phyloP scores from a whole-genome alignment of 2,113 vertebrate genomes.

The Cyanistes caeruleus region DNA sequence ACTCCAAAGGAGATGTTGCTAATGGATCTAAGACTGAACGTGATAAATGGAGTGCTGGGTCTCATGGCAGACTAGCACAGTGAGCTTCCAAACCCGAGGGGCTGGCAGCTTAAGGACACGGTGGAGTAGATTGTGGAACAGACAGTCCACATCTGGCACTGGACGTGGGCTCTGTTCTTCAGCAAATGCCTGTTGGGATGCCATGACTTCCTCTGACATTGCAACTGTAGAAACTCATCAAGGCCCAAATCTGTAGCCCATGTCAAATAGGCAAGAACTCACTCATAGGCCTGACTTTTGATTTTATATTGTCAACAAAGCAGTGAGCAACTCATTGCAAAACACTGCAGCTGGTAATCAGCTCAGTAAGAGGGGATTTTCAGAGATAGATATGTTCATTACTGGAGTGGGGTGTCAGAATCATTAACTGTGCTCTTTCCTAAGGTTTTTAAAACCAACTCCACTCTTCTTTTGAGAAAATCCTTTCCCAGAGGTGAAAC shows the following conservation, averaged over 20 bases:
- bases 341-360: not conserved
- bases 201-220: not conserved
- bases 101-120: not conserved
- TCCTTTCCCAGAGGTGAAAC: not conserved
- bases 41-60: not conserved
- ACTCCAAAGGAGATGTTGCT: not conserved
- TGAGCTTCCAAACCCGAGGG: not conserved
- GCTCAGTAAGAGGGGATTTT: not conserved
- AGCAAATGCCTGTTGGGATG: not conserved
- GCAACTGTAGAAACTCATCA: not conserved
- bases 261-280: not conserved
- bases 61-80: not conserved
- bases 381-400: not conserved
- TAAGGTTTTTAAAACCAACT: not conserved
- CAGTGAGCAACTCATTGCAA: not conserved
- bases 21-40: not conserved
- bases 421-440: not conserved
- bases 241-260: not conserved
- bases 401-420: not conserved
- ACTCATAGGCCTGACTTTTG: not conserved
- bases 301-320: not conserved
- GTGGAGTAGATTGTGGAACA: not conserved
- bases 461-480: not conserved
- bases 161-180: not conserved
- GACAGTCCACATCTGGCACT: not conserved